Evolutionary conservation across 2,113 vertebrate species (phyloP).

Genomic region (Bubo scandiacus): DNA sequence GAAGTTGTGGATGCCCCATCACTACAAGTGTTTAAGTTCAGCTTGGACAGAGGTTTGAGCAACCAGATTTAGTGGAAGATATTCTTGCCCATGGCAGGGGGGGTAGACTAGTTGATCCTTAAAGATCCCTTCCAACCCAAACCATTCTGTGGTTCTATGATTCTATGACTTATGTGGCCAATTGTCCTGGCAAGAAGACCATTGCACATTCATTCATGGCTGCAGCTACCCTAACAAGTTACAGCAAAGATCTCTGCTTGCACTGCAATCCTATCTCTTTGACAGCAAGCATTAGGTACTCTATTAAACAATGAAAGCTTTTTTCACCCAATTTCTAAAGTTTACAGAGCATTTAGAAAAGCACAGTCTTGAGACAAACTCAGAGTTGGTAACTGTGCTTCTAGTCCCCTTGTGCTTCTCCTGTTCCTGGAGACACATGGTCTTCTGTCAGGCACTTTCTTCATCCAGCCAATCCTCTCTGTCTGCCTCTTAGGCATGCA

Average conservation of each 20-base stretch:
- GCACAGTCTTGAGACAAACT: not conserved
- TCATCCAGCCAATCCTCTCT: not conserved
- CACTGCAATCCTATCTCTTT: not conserved
- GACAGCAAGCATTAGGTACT: not conserved
- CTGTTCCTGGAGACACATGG: not conserved
- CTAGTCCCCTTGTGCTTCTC: not conserved
- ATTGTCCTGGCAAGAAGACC: not conserved
- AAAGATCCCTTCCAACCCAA: not conserved
- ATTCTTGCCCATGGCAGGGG: not conserved
- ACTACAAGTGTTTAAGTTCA: not conserved
- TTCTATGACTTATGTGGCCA: not conserved
- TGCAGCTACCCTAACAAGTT: not conserved
- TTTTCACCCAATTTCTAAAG: not conserved
- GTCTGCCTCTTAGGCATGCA: not conserved
- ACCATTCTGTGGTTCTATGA: not conserved
- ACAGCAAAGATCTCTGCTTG: not conserved
- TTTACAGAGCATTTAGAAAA: not conserved
- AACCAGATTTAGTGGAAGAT: not conserved
- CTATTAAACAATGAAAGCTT: not conserved
- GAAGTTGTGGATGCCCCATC: not conserved
- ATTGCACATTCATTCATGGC: rapidly evolving
- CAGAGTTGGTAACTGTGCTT: not conserved
- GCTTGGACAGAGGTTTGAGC: not conserved
- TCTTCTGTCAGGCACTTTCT: not conserved
- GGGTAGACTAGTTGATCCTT: not conserved